Base-by-base conservation (phyloP, 2,113 vertebrate genomes). In the Silurus glanis region DNA sequence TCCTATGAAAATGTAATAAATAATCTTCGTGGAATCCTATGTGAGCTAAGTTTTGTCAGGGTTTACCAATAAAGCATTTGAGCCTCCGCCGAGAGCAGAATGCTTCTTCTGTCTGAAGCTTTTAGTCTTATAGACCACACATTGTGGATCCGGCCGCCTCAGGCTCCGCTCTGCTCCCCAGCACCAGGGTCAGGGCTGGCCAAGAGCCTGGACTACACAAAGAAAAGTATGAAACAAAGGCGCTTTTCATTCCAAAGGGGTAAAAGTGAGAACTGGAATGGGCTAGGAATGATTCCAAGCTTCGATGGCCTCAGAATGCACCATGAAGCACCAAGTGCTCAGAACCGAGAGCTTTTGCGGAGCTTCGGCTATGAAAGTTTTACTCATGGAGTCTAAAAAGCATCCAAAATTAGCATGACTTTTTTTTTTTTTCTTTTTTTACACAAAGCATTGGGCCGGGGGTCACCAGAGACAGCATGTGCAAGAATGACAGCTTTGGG, bases 61-160 rank as follows among this genome's bases (percentile, higher is more conserved):
- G 45, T 66, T 51, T 75, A 72, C 8, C n/a, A 2, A 14, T 62
- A 23, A 62, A 13, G 9, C 10, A 56, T 45, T 2, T 72, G 62
- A 62, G 56, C 14, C 58, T 76, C 56, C 5, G 3, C 51, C 1
- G 25, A 37, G 25, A 80, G 19, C 25, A 80, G 75, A 87, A 83
- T 83, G 72, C 25, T 75, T 83, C 28, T 74, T 87, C 80, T 87
- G 81, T 87, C 71, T 10, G 23, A 45, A 1, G 66, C 64, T 62
- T 74, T 10, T 25, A 51, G 66, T 69, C 67, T 25, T 61, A 83
- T 49, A 87, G 80, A 87, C 86, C 25, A 23, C 85, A 86, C 86
- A 83, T 87, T 87, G 86, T 87, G 61, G 51, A 64, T 75, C 58
- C 84, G 16, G 58, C 45, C 56, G n/a, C 58, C 72, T 16, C 71